These are phyloP conservation scores for Archegozetes longisetosus DNA, from an alignment of 1,140 invertebrate genomes.

Conservation along the genomic window DNA sequence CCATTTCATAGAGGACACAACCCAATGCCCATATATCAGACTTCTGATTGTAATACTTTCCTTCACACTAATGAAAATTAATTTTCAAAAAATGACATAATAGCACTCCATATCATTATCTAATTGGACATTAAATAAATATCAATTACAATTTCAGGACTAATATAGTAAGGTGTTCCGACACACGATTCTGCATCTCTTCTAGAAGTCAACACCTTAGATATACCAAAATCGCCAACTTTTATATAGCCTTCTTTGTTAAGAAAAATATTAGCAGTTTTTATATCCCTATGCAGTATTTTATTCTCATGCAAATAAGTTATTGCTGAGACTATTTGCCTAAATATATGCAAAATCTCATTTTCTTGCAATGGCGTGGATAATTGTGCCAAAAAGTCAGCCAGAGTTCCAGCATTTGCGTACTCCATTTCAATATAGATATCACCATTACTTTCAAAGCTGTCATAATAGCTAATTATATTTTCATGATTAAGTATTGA, in stretches of 20 bases:
- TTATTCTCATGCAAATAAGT: slow-evolving; percentile 52
- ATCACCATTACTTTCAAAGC: slow-evolving; percentile 52
- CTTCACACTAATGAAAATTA: too few relatives aligned
- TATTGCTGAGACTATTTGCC: slow-evolving; percentile 51
- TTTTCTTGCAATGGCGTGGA: slow-evolving; percentile 38
- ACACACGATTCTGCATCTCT: slow-evolving; percentile 53
- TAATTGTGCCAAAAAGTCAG: slow-evolving; percentile 42
- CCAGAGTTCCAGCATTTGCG: slow-evolving; percentile 50
- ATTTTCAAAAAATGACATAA: too few relatives aligned
- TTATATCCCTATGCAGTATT: slow-evolving; percentile 57
- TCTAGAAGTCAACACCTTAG: slow-evolving; percentile 50
- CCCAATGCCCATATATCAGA: slow-evolving; percentile 64
- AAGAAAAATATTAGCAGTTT: slow-evolving; percentile 59
- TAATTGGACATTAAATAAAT: slow-evolving; percentile 13
- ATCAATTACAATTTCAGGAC: slow-evolving; percentile 53
- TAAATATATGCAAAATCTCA: slow-evolving; percentile 46
- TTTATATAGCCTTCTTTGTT: slow-evolving; percentile 48
- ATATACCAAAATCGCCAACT: slow-evolving; percentile 64
- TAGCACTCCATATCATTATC: too few relatives aligned
- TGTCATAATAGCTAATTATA: slow-evolving; percentile 55
- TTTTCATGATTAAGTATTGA: slow-evolving; percentile 54
- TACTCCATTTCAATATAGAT: slow-evolving; percentile 68
- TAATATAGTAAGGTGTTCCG: slow-evolving; percentile 66
- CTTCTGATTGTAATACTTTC: slow-evolving; percentile 56
- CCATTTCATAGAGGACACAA: slow-evolving; percentile 63